phyloP scores from a whole-genome alignment of 2,113 vertebrate species.

The Otocyon megalotis region DNA sequence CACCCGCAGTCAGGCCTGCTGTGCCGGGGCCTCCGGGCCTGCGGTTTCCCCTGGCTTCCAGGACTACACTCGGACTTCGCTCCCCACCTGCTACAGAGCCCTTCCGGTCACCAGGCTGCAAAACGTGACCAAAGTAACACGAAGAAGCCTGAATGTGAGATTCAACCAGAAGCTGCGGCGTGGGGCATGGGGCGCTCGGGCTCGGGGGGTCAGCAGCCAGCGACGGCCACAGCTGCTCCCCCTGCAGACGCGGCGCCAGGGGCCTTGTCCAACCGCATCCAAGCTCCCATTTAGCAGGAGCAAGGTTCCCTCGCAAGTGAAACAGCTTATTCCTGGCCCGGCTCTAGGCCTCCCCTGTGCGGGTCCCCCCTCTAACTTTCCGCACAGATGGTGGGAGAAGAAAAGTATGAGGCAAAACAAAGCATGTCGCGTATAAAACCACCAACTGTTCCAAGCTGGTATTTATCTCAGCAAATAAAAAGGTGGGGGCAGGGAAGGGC shows the following conservation, averaged over 20 bases:
- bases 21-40: fast-evolving
- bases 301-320: background rate
- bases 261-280: background rate
- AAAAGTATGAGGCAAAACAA: background rate
- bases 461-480: background rate
- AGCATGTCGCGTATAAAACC: background rate
- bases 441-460: background rate
- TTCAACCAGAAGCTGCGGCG: background rate
- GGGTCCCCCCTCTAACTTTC: background rate
- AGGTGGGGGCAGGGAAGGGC: too few species aligned
- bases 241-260: background rate
- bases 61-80: background rate
- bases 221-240: background rate
- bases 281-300: slow-evolving; percentile 16
- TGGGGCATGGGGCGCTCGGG: too few species aligned
- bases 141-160: background rate
- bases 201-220: background rate
- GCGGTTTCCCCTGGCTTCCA: background rate
- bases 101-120: background rate
- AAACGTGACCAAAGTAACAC: background rate
- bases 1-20: fast-evolving
- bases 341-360: background rate
- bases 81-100: background rate
- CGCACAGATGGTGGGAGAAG: background rate
- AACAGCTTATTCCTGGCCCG: slow-evolving; percentile 54